These are phyloP conservation scores for Pegea sp. DNA, from an alignment of 23 tunicate species.

Conservation along the genomic window DNA sequence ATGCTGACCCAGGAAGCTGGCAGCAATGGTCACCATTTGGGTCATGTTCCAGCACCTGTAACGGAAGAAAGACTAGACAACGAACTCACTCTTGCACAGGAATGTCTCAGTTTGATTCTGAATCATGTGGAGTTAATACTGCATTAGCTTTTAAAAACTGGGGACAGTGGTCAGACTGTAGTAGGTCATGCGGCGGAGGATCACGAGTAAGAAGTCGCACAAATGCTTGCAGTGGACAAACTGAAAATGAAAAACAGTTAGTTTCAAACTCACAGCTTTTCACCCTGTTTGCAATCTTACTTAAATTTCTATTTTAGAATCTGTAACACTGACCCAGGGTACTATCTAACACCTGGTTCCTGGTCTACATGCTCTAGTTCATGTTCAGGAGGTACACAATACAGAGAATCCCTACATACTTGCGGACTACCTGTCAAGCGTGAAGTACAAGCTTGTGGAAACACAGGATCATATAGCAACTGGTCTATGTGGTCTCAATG, in stretches of 20 bases:
- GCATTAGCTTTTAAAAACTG: slow-evolving; percentile 37
- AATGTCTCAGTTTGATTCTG: slow-evolving; percentile 12
- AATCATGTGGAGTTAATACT: slow-evolving; percentile 52
- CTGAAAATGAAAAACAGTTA: neutral
- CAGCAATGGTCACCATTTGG: slow-evolving; percentile 38
- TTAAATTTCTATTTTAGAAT: slow-evolving; percentile 1
- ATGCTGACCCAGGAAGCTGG: slow-evolving; percentile 37
- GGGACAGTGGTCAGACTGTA: slow-evolving; percentile 45
- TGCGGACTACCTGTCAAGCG: slow-evolving; percentile 28
- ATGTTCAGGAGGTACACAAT: slow-evolving; percentile 60
- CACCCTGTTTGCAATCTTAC: too few relatives aligned
- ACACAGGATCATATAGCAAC: slow-evolving; percentile 31
- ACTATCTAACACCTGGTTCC: slow-evolving; percentile 12
- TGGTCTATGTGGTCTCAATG: slow-evolving; percentile 75
- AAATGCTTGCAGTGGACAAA: slow-evolving; percentile 23
- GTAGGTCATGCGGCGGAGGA: slow-evolving; percentile 82
- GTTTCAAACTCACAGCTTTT: too few relatives aligned
- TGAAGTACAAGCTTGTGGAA: slow-evolving; percentile 63
- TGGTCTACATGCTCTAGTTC: slow-evolving; percentile 87
- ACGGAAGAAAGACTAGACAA: slow-evolving; percentile 33
- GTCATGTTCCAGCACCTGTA: slow-evolving; percentile 55
- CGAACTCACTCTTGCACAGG: slow-evolving; percentile 70
- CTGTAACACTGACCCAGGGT: slow-evolving; percentile 65
- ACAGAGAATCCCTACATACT: slow-evolving; percentile 24
- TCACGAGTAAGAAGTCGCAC: slow-evolving; percentile 15